phyloP scores from a whole-genome alignment of 2,888 invertebrate genomes.

The Tridacna gigas region DNA sequence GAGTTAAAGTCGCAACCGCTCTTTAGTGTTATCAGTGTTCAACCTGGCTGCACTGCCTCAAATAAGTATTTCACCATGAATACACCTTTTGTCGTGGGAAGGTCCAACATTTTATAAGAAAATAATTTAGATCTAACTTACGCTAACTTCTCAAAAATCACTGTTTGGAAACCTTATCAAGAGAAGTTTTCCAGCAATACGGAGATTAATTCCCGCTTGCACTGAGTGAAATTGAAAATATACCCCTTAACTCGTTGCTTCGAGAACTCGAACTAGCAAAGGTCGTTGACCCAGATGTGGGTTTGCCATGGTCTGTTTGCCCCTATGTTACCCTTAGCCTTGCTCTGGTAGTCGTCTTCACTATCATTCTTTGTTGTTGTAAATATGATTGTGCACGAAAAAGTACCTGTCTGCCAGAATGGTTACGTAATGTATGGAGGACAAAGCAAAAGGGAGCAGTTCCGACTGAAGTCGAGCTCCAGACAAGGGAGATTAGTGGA shows the following conservation, averaged over 20 bases:
- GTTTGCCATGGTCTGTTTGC: not conserved
- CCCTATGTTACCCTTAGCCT: not conserved
- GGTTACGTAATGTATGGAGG: slow-evolving; percentile 1
- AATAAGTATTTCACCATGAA: not conserved
- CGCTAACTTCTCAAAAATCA: not conserved
- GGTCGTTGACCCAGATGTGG: not conserved
- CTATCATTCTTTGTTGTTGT: no score
- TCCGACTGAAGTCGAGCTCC: no score
- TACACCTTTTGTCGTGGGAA: not conserved
- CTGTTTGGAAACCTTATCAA: no score
- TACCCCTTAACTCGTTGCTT: no score
- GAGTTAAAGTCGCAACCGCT: not conserved
- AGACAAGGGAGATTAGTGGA: no score
- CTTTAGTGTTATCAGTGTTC: not conserved
- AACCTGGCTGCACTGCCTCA: no score
- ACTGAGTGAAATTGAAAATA: not conserved
- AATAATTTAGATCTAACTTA: not conserved
- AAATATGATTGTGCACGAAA: not conserved
- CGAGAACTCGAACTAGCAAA: not conserved
- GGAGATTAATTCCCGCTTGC: not conserved
- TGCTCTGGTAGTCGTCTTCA: no score
- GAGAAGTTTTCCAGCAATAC: no score
- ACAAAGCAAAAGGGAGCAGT: not conserved
- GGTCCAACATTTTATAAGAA: not conserved
- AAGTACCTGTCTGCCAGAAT: not conserved